Conservation (phyloP, 2,888 invertebrate genomes). For the Euplagia quadripunctaria region DNA sequence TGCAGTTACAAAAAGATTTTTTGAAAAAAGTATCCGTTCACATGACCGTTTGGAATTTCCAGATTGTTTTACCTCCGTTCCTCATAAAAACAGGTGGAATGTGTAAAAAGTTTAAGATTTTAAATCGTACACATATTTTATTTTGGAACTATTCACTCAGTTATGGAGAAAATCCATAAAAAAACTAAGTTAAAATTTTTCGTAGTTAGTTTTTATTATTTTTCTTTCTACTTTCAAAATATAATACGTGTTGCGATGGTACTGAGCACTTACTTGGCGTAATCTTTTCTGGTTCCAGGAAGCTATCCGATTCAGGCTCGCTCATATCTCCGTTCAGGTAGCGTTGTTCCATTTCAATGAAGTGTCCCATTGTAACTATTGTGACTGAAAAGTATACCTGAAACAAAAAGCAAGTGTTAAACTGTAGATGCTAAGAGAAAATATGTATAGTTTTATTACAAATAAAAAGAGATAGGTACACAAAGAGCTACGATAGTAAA, state of each 20-base stretch:
- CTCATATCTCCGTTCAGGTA: conserved; percentile 88
- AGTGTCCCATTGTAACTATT: conserved; percentile 88
- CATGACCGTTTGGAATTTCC: no score
- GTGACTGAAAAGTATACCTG: conserved; percentile 91
- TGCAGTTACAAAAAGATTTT: no score
- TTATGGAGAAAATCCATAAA: no score
- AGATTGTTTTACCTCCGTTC: no score
- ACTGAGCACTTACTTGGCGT: conserved; percentile 77
- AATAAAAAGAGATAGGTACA: no score
- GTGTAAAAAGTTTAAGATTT: no score
- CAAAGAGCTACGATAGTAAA: no score
- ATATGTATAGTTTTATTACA: background rate
- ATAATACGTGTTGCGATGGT: background rate
- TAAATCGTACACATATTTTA: no score
- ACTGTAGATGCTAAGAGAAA: background rate
- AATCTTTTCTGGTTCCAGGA: conserved; percentile 87
- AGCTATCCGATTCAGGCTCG: conserved; percentile 86
- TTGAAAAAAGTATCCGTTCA: no score
- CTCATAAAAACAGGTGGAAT: no score
- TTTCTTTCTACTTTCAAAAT: background rate
- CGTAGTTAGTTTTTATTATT: background rate
- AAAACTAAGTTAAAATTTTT: no score
- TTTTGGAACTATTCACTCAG: no score
- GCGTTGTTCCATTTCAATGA: conserved; percentile 89
- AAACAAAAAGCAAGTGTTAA: conserved; percentile 20